A percentile compares a stretch with the other conserved stretches of the same genome.
Evolutionary conservation across 2,888 invertebrate genomes (phyloP).

Genomic region (Cheilosia variabilis): DNA sequence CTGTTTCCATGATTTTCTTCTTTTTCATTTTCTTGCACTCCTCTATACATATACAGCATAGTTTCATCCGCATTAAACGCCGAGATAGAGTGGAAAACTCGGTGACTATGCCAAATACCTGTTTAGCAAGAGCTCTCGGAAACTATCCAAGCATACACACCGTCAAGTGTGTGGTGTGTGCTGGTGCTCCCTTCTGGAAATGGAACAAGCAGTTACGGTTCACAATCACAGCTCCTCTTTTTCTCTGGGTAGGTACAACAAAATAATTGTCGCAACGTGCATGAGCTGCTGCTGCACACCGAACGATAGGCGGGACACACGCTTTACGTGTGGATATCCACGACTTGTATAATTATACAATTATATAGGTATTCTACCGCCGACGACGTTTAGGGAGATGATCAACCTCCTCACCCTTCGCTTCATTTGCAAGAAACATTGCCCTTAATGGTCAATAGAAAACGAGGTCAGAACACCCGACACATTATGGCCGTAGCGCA

Average conservation of each 20-base stretch:
- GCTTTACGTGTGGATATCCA: conserved; percentile 2
- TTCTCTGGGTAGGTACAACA: conserved; percentile 13
- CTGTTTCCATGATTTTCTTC: conserved; percentile 47
- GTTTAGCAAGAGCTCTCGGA: conserved; percentile 62
- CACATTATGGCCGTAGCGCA: conserved; percentile 54
- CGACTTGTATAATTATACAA: conserved; percentile 42
- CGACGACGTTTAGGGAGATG: conserved; percentile 13
- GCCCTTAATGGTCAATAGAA: conserved; percentile 79
- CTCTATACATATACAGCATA: conserved; percentile 14
- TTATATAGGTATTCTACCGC: conserved; percentile 30
- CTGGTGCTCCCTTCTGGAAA: conserved; percentile 36
- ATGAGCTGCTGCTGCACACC: conserved; percentile 41
- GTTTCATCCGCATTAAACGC: conserved; percentile 53
- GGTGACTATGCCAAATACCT: conserved; percentile 54
- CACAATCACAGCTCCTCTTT: conserved; percentile 55
- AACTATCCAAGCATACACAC: conserved; percentile 50
- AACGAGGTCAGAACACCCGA: conserved; percentile 76
- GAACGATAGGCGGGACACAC: conserved; percentile 1
- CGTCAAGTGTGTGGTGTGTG: neutral
- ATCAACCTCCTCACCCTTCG: neutral
- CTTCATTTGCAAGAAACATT: conserved; percentile 77
- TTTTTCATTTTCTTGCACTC: neutral
- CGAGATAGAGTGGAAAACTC: conserved; percentile 61
- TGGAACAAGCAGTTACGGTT: conserved; percentile 59
- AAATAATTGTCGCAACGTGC: conserved; percentile 66